Conservation (phyloP, 2,113 vertebrate species). For the Spilogale gracilis region DNA sequence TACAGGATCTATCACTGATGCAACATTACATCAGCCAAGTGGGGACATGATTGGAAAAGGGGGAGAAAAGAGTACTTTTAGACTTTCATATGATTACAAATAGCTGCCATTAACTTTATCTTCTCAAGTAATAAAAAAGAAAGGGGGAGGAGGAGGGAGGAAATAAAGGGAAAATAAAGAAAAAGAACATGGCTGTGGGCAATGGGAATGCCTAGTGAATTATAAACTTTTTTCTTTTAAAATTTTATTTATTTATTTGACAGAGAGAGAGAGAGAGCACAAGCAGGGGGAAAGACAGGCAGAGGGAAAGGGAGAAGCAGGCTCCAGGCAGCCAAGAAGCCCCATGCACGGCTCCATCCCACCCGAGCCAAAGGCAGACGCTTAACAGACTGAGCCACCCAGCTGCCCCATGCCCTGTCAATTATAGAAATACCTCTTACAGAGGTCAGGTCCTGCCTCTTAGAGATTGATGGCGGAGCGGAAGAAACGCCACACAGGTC, state of each 20-base stretch:
- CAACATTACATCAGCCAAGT: not conserved
- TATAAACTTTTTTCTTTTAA: too few species aligned
- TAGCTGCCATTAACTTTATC: not conserved
- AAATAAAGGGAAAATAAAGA: not conserved
- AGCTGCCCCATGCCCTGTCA: not conserved
- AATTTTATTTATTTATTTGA: too few species aligned
- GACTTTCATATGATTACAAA: not conserved
- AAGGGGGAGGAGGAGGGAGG: not conserved
- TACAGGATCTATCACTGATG: not conserved
- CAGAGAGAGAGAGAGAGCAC: too few species aligned
- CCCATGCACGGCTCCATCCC: too few species aligned
- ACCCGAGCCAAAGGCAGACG: too few species aligned
- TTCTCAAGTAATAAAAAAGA: not conserved
- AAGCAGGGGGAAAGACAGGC: too few species aligned
- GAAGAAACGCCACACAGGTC: not conserved
- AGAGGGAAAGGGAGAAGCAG: too few species aligned
- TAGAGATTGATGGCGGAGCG: not conserved
- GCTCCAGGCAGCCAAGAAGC: too few species aligned
- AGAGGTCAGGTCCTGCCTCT: not conserved
- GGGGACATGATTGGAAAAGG: not conserved
- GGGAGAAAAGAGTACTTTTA: not conserved
- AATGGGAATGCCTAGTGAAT: not conserved
- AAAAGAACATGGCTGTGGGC: not conserved
- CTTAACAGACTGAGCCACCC: too few species aligned
- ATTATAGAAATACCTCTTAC: not conserved